A percentile compares a stretch with the other conserved stretches of the same genome.
These are phyloP conservation scores for Hycleus phaleratus DNA, from an alignment of 1,140 invertebrate genomes.

Conservation along the genomic window DNA sequence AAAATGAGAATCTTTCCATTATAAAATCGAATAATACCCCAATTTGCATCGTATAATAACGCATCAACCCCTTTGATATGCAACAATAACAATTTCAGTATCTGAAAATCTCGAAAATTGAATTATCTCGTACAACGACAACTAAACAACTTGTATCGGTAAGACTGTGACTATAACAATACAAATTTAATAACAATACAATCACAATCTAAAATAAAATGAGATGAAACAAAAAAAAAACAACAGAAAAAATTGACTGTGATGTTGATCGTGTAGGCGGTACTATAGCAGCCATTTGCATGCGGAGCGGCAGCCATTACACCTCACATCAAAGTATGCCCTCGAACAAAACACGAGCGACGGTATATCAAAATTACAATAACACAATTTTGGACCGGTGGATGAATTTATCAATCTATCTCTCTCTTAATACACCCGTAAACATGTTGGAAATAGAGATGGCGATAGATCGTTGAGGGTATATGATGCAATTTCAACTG, in stretches of 20 bases:
- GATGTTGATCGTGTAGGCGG: slow-evolving; percentile 22
- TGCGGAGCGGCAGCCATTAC: slow-evolving; percentile 32
- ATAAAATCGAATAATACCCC: not conserved
- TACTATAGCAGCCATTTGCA: slow-evolving; percentile 30
- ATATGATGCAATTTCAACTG: no score
- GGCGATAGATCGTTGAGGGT: not conserved
- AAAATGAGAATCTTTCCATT: not conserved
- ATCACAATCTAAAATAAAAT: no score
- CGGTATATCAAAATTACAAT: slow-evolving; percentile 18
- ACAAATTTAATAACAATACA: no score
- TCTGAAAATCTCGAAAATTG: slow-evolving; percentile 17
- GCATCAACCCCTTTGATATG: not conserved
- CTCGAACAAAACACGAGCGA: slow-evolving; percentile 23
- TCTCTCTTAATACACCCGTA: no score
- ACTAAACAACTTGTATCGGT: not conserved
- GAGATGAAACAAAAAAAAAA: not conserved
- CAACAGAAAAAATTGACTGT: slow-evolving; percentile 1
- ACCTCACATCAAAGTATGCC: slow-evolving; percentile 30
- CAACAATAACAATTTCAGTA: slow-evolving; percentile 9
- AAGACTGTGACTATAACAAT: slow-evolving; percentile 4
- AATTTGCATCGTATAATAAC: slow-evolving; percentile 7
- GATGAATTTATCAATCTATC: slow-evolving; percentile 16
- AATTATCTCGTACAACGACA: not conserved
- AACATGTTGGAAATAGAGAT: not conserved
- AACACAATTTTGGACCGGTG: slow-evolving; percentile 30